Base-by-base conservation (phyloP, 2,797 vertebrate species). In the Holocentrus rufus region DNA sequence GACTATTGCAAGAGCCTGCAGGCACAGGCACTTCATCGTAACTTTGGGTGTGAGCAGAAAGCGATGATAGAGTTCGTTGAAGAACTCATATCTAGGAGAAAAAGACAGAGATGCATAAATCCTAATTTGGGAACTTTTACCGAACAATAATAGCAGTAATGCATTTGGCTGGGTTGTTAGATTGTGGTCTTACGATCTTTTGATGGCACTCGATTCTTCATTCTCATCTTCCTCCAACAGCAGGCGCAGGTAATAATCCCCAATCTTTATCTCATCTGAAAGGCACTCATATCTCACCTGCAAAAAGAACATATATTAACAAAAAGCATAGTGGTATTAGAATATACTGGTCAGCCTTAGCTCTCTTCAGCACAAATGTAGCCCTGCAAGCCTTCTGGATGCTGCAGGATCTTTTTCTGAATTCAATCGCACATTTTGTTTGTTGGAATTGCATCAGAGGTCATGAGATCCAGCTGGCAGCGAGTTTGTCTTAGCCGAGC, bases 41-140 rank as follows among this genome's bases (percentile, higher is more conserved):
- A 99, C 96, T 95, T 99, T 99, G 71, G 98, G 98, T 10, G 98
- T 99, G 46, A 99, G 96, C 89, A 99, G 93, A 88, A 99, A 99
- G 50, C 97, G 98, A 84, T 99, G 98, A 90, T 99, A 99, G 62
- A 99, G 95, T 47, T 99, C 98, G 80, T 99, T 99, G 91, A 99
- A 99, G 91, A 99, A 99, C 87, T 99, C 98, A 0, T 98, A 98
- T 67, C 98, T 99, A 77, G 46, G 69, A 72, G 65, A 66, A 23
- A 10, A 63, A 34, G 77, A 58, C 20, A 23, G 14, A 25, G 27
- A 65, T 18, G 59, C 10, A 0, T 60, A 18, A 72, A 14, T 72
- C 8, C 6, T 74, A 14, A 14, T 50, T 74, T 27, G 2, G 13
- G 1, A 55, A 42, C 3, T 11, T n/a, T 15, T 10, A 5, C 13